Base-by-base conservation (phyloP, 2,888 invertebrate genomes). In the Platerodrilus igneus region DNA sequence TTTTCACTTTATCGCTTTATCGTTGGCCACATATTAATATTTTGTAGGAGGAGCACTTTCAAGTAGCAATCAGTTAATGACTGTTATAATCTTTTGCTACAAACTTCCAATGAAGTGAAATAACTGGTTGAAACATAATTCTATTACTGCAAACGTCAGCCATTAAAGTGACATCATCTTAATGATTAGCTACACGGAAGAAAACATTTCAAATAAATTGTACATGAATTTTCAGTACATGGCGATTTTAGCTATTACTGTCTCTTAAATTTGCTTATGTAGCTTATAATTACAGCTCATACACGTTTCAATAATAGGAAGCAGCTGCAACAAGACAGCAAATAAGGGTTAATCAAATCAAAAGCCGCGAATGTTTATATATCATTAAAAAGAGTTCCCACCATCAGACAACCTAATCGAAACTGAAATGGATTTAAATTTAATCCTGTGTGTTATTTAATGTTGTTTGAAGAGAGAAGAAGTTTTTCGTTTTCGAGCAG, bases 341-440 rank as follows among this genome's bases (percentile, higher is more conserved):
- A 10, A 31, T n/a, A 37, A 18, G 31, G 35, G 27, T 21, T 15
- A 17, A 29, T 8, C 18, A 14, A 22, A 35, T 22, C 28, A 20
- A 26, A 26, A 36, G 31, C 27, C 23, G 25, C 35, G 33, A 40
- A 36, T 51, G 46, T 48, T 51, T 46, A 44, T 39, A 45, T 47
- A 51, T 47, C 48, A 51, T 50, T 48, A 50, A 41, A 43, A 15
- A 33, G 27, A 30, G 40, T 48, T 46, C 45, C 45, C 41, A 46
- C 48, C n/a, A n/a, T n/a, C n/a, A n/a, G n/a, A n/a, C n/a, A n/a
- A n/a, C n/a, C n/a, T n/a, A 41, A 38, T 45, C 42, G 40, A 50
- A 49, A 45, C 41, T 41, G 45, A 45, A 39, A 48, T 48, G 48
- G 48, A 48, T 48, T 46, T 39, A 45, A 48, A 48, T 51, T 48